These are phyloP conservation scores for Rhincodon typus DNA, from an alignment of 2,797 vertebrate species.

Conservation along the genomic window DNA sequence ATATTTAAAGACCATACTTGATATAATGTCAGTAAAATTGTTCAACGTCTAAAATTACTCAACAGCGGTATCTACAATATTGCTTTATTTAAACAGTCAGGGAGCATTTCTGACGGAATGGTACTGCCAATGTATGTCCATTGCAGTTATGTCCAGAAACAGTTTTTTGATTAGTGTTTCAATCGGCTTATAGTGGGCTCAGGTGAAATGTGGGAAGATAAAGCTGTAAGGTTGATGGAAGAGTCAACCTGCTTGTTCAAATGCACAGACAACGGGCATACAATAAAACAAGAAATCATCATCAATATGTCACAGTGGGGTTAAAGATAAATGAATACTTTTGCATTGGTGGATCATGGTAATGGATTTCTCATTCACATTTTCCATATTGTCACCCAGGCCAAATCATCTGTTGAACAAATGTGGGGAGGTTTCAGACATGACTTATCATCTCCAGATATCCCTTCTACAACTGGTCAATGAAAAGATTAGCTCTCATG, in stretches of 20 bases:
- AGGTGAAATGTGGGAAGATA: not conserved
- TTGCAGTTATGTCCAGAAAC: too few species aligned
- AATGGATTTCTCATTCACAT: not conserved
- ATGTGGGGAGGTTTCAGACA: not conserved
- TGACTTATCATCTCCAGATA: not conserved
- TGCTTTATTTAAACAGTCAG: too few species aligned
- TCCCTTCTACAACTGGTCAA: not conserved
- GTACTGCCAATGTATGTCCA: too few species aligned
- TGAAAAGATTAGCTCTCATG: too few species aligned
- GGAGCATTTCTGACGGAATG: too few species aligned
- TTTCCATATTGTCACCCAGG: not conserved
- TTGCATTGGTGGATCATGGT: not conserved
- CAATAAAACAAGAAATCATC: not conserved
- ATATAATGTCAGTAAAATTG: not conserved
- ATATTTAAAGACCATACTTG: not conserved
- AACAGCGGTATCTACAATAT: too few species aligned
- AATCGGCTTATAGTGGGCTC: not conserved
- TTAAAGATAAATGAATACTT: not conserved
- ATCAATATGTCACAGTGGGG: not conserved
- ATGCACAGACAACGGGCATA: not conserved
- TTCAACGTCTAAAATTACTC: not conserved
- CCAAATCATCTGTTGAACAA: not conserved
- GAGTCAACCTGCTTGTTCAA: not conserved
- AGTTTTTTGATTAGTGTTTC: too few species aligned
- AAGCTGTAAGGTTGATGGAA: not conserved